phyloP scores from a whole-genome alignment of 2,888 invertebrate genomes.

The Pollenia griseotomentosa region DNA sequence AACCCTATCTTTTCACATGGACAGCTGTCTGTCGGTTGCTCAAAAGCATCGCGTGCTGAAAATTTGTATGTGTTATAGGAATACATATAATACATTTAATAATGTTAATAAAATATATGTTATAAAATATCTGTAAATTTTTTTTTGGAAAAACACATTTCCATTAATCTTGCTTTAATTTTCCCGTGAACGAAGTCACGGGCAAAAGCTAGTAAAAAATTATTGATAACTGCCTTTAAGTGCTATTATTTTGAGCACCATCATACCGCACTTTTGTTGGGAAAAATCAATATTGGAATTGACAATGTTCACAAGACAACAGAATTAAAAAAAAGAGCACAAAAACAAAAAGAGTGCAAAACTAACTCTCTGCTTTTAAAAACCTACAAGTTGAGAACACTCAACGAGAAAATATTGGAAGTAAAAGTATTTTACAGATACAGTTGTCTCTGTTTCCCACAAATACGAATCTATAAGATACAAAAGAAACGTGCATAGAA shows the following conservation, averaged over 20 bases:
- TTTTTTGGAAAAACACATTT: too few species aligned
- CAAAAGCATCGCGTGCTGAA: too few species aligned
- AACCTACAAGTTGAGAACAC: neutral
- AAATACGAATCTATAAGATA: conserved; percentile 49
- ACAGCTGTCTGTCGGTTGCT: too few species aligned
- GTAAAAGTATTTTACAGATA: conserved; percentile 49
- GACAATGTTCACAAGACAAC: conserved; percentile 53
- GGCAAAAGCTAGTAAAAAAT: too few species aligned
- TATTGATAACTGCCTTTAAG: too few species aligned
- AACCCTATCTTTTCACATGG: too few species aligned
- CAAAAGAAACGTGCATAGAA: conserved; percentile 49
- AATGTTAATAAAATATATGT: too few species aligned
- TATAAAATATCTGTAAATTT: too few species aligned
- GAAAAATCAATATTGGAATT: conserved; percentile 69
- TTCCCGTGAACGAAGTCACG: too few species aligned
- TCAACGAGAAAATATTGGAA: conserved; percentile 56
- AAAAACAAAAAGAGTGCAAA: conserved; percentile 32
- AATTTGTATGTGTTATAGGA: too few species aligned
- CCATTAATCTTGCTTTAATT: too few species aligned
- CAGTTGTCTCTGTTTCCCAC: conserved; percentile 60
- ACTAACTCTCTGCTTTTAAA: conserved; percentile 18
- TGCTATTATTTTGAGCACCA: conserved; percentile 38
- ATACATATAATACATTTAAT: too few species aligned
- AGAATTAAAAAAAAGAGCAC: conserved; percentile 45
- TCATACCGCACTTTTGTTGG: conserved; percentile 34